phyloP scores from a whole-genome alignment of 2,888 invertebrate species.

The Trissonchulus latispiculum region DNA sequence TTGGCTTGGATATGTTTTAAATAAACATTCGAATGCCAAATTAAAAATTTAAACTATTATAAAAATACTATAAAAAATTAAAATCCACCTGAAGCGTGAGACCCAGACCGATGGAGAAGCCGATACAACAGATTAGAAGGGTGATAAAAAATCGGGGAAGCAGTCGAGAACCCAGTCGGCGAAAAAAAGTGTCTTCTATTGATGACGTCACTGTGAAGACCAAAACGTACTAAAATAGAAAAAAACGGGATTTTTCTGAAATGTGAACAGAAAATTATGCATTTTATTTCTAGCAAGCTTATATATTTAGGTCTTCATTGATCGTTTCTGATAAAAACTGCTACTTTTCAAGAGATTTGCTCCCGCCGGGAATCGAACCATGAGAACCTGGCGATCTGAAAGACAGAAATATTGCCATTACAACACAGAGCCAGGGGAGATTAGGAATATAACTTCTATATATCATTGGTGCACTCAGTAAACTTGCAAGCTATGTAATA shows the following conservation, averaged over 20 bases:
- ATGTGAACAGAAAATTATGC: not conserved
- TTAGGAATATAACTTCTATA: too few species aligned
- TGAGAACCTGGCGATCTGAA: too few species aligned
- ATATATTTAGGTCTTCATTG: too few species aligned
- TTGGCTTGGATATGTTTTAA: too few species aligned
- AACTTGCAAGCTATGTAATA: too few species aligned
- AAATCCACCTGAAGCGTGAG: constrained; percentile 40
- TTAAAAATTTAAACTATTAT: not conserved
- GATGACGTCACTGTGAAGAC: constrained; percentile 37
- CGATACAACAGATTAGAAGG: constrained; percentile 33
- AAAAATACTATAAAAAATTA: not conserved
- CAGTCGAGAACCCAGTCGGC: constrained; percentile 34
- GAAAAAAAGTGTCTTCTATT: constrained; percentile 35
- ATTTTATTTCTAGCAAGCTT: too few species aligned
- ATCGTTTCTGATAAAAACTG: too few species aligned
- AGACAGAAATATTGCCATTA: too few species aligned
- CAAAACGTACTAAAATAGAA: constrained; percentile 34
- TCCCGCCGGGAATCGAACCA: too few species aligned
- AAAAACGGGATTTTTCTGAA: constrained; percentile 8
- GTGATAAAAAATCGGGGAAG: constrained; percentile 38
- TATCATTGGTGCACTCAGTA: too few species aligned
- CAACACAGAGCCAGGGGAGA: too few species aligned
- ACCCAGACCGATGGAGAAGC: constrained; percentile 33
- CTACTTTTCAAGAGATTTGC: too few species aligned
- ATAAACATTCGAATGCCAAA: not conserved